phyloP scores from a whole-genome alignment of 2,797 vertebrate species.

The Chaunax sp. region DNA sequence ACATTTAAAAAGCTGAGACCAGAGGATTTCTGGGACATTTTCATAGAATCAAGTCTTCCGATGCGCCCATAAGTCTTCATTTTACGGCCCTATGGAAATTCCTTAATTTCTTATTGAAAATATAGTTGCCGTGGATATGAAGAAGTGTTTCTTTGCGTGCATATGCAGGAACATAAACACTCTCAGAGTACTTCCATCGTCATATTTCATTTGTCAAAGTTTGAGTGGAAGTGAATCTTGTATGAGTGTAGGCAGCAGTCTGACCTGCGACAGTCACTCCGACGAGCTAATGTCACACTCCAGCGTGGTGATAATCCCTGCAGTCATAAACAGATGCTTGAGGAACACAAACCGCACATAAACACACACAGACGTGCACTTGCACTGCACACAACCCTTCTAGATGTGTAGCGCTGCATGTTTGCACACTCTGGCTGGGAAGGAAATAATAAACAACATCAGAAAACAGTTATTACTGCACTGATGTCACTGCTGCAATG shows the following conservation, averaged over 20 bases:
- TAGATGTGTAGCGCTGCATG: slow-evolving; percentile 11
- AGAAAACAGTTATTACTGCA: slow-evolving; percentile 56
- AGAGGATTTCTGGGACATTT: too few relatives aligned
- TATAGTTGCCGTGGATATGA: too few relatives aligned
- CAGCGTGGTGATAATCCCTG: slow-evolving; percentile 76
- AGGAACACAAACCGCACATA: slow-evolving; percentile 66
- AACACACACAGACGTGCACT: slow-evolving; percentile 43
- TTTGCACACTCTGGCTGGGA: slow-evolving; percentile 24
- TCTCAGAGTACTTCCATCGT: slow-evolving; percentile 37
- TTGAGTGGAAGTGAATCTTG: slow-evolving; percentile 56
- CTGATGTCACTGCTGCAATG: slow-evolving; percentile 33
- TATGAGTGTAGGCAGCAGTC: slow-evolving; percentile 46
- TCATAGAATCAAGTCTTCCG: too few relatives aligned
- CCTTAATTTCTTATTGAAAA: too few relatives aligned
- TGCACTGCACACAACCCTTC: background rate
- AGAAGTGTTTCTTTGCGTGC: slow-evolving; percentile 4
- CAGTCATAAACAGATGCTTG: slow-evolving; percentile 80
- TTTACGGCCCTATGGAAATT: too few relatives aligned
- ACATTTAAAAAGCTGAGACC: background rate
- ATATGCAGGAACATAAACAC: slow-evolving; percentile 35
- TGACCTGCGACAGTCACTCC: slow-evolving; percentile 70
- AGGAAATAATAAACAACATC: slow-evolving; percentile 47
- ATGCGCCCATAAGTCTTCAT: too few relatives aligned
- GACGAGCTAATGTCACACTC: slow-evolving; percentile 71
- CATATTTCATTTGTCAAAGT: slow-evolving; percentile 64